phyloP scores from a whole-genome alignment of 92 coral and sea anemone genomes.

The Siderastrea siderea region DNA sequence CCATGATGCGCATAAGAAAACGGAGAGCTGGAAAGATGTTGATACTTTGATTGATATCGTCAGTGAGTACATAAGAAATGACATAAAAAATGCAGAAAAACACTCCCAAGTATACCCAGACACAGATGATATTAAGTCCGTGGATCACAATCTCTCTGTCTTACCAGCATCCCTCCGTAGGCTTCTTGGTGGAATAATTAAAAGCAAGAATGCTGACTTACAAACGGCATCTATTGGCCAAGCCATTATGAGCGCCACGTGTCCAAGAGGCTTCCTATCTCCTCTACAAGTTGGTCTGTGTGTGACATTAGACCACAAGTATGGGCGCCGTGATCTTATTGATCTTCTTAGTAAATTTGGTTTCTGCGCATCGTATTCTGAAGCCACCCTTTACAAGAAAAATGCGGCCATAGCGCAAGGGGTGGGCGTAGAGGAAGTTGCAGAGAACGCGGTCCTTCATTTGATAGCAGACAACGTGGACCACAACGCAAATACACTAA shows the following conservation, averaged over 20 bases:
- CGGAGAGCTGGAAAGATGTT: constrained; percentile 16
- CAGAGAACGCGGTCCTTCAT: constrained; percentile 34
- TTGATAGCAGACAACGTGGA: constrained; percentile 47
- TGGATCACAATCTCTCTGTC: constrained; percentile 23
- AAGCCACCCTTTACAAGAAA: constrained; percentile 21
- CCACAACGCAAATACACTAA: constrained; percentile 29
- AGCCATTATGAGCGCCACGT: no score
- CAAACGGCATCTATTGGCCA: no score
- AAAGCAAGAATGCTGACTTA: neutral
- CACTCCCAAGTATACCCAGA: neutral
- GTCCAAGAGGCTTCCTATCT: neutral
- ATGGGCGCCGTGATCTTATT: constrained; percentile 39
- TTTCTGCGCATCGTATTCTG: constrained; percentile 46
- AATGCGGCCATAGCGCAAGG: constrained; percentile 19
- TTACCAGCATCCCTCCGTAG: constrained; percentile 32
- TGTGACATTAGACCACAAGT: neutral
- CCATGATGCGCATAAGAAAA: constrained; percentile 43
- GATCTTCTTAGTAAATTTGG: constrained; percentile 37
- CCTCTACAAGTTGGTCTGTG: neutral
- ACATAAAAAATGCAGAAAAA: constrained; percentile 40
- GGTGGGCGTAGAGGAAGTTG: constrained; percentile 21
- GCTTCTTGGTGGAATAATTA: neutral
- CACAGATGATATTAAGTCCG: constrained; percentile 28
- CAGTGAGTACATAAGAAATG: constrained; percentile 27
- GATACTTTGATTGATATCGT: constrained; percentile 34